Conservation (phyloP, 2,888 invertebrate genomes). For the Clitarchus hookeri region DNA sequence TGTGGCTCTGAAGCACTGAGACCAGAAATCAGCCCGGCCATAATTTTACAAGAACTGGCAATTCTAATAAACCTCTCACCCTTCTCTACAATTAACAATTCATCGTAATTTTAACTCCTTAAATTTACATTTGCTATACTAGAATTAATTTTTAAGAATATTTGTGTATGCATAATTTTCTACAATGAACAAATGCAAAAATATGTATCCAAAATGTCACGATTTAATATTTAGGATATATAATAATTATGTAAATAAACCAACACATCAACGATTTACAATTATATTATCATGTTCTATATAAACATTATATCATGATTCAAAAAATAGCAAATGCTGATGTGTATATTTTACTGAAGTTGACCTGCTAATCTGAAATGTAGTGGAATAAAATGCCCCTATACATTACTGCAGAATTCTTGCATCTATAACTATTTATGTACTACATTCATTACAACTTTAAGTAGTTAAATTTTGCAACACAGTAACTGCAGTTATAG, state of each 20-base stretch:
- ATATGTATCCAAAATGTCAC: constrained; percentile 38
- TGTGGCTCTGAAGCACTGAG: background rate
- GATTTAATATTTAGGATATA: constrained; percentile 23
- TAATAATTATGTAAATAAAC: constrained; percentile 26
- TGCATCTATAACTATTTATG: constrained; percentile 9
- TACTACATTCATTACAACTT: background rate
- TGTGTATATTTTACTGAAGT: constrained; percentile 23
- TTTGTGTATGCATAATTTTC: constrained; percentile 4
- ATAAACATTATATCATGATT: constrained; percentile 27
- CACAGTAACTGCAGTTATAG: background rate
- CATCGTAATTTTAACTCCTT: background rate
- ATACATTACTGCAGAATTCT: background rate
- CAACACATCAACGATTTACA: constrained; percentile 10
- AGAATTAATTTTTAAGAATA: background rate
- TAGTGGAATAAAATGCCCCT: constrained; percentile 10
- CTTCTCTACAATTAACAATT: background rate
- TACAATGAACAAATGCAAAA: constrained; percentile 39
- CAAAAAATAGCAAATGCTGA: constrained; percentile 41
- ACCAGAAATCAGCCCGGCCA: background rate
- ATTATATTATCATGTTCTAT: background rate
- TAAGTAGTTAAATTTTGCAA: constrained; percentile 10
- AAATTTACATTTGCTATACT: background rate
- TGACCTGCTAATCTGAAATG: background rate
- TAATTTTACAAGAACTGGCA: background rate
- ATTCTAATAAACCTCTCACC: background rate